Percentiles rank a stretch among this genome's conserved stretches.
Evolutionary conservation across 2,888 invertebrate species (phyloP).

Genomic region (Stenolophus ochropezus): DNA sequence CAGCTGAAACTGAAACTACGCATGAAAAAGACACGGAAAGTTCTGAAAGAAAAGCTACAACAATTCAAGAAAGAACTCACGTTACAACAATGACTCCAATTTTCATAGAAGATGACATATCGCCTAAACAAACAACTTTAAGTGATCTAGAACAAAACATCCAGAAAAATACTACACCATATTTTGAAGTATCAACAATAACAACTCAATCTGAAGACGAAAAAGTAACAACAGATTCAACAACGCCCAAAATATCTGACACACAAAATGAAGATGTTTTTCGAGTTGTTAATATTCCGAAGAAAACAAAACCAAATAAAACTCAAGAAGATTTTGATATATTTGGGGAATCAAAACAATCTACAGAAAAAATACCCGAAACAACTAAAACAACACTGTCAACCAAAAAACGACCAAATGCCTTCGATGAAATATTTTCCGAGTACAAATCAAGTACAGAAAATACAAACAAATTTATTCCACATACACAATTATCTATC

Average conservation of each 20-base stretch:
- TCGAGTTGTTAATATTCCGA: slow-evolving; percentile 45
- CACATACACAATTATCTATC: slow-evolving; percentile 39
- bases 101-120: background rate
- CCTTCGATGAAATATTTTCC: slow-evolving; percentile 49
- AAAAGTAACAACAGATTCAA: slow-evolving; percentile 38
- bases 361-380: slow-evolving; percentile 12
- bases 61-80: slow-evolving; percentile 14
- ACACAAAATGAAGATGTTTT: slow-evolving; percentile 60
- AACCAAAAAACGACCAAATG: slow-evolving; percentile 31
- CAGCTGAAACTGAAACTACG: slow-evolving; percentile 60
- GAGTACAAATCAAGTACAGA: slow-evolving; percentile 42
- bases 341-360: slow-evolving; percentile 51
- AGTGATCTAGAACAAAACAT: background rate
- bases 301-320: slow-evolving; percentile 53
- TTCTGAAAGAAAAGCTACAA: slow-evolving; percentile 39
- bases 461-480: slow-evolving; percentile 14
- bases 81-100: slow-evolving; percentile 15
- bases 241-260: slow-evolving; percentile 36
- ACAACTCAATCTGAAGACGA: slow-evolving; percentile 24
- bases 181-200: slow-evolving; percentile 7
- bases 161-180: slow-evolving; percentile 2
- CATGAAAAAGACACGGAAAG: slow-evolving; percentile 23
- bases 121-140: background rate
- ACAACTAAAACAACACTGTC: slow-evolving; percentile 54
- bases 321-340: slow-evolving; percentile 52